These are phyloP conservation scores for Morbakka virulenta DNA, from an alignment of 30 jellyfish, hydroid and myxozoan species.

Conservation along the genomic window DNA sequence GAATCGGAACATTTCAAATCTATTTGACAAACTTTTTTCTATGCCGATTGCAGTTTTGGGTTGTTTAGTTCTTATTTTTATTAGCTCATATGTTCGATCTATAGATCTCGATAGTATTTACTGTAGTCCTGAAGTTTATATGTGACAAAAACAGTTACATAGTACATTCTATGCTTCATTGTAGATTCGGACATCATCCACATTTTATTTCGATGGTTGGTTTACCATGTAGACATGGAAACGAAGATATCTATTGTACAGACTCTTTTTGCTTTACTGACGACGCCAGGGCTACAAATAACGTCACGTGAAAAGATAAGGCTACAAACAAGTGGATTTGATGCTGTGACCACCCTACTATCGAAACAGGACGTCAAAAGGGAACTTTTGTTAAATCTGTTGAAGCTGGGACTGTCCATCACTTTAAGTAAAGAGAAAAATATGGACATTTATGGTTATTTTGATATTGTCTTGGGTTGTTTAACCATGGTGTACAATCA, in stretches of 20 bases:
- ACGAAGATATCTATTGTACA: slow-evolving; percentile 43
- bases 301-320: slow-evolving; percentile 43
- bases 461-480: slow-evolving; percentile 47
- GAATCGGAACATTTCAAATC: too few species aligned
- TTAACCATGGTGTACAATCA: slow-evolving; percentile 36
- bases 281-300: slow-evolving; percentile 34
- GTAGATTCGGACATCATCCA: slow-evolving; percentile 54
- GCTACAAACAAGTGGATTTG: slow-evolving; percentile 58
- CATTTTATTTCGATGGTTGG: slow-evolving; percentile 75
- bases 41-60: too few species aligned
- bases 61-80: too few species aligned
- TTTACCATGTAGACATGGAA: slow-evolving; percentile 53
- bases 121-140: too few species aligned
- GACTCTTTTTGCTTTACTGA: slow-evolving; percentile 19
- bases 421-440: slow-evolving; percentile 48
- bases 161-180: too few species aligned
- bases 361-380: slow-evolving; percentile 76
- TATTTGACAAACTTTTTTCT: too few species aligned
- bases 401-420: slow-evolving; percentile 63
- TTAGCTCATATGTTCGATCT: too few species aligned
- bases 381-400: slow-evolving; percentile 54
- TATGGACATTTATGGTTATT: slow-evolving; percentile 58
- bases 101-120: too few species aligned
- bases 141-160: too few species aligned
- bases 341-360: slow-evolving; percentile 67